Percentiles rank a stretch among this genome's conserved stretches.
Evolutionary conservation across 2,113 vertebrate genomes (phyloP).

Genomic region (Loxodonta africana): DNA sequence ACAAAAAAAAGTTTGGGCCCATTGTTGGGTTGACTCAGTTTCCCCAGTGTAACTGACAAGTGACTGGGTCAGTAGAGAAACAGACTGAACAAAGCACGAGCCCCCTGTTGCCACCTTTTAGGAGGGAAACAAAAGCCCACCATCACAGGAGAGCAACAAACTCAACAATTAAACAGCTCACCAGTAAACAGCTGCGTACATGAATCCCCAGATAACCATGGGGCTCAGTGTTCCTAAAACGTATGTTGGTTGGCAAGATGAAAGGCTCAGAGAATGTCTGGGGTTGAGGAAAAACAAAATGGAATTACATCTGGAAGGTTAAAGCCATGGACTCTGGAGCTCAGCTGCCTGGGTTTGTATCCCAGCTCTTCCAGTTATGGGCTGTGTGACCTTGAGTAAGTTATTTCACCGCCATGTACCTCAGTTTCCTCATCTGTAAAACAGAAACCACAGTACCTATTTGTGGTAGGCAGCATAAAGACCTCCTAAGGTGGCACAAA

Average conservation of each 20-base stretch:
- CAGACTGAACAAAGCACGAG: not conserved
- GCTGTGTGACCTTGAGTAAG: not conserved
- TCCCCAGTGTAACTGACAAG: not conserved
- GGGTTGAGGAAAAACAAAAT: not conserved
- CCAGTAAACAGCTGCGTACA: not conserved
- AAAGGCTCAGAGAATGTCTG: not conserved
- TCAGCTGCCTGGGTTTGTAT: not conserved
- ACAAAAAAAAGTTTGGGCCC: no score
- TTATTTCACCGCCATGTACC: no score
- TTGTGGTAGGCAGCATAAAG: no score
- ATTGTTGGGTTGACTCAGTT: not conserved
- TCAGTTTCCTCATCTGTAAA: no score
- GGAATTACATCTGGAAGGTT: not conserved
- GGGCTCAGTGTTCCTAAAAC: not conserved
- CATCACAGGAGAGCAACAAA: not conserved
- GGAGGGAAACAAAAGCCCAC: not conserved
- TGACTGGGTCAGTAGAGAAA: not conserved
- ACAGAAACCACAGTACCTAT: no score
- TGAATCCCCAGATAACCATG: not conserved
- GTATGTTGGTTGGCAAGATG: not conserved
- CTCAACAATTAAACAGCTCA: not conserved
- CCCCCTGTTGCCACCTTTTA: not conserved
- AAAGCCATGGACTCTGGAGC: not conserved
- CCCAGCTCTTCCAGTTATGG: not conserved
- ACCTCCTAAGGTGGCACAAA: no score